These are phyloP conservation scores for Camponotus floridanus DNA, from an alignment of 1,140 invertebrate genomes.

Conservation along the genomic window DNA sequence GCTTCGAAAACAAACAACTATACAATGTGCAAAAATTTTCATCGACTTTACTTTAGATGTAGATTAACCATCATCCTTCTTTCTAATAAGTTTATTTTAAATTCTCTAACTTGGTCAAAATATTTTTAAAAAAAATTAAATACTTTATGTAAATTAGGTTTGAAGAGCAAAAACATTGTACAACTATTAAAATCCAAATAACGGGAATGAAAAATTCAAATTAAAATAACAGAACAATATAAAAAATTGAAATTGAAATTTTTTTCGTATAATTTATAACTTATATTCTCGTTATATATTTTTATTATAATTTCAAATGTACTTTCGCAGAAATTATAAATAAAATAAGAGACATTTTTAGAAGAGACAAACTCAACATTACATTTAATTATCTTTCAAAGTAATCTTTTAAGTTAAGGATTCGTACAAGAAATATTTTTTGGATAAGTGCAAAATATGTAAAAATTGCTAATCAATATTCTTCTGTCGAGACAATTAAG, in stretches of 20 bases:
- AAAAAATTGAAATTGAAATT: not conserved
- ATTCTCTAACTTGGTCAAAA: not conserved
- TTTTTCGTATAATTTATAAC: not conserved
- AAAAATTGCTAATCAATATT: not conserved
- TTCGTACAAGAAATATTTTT: not conserved
- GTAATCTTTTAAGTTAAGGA: not conserved
- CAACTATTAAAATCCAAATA: not conserved
- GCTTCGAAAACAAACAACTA: constrained; percentile 51
- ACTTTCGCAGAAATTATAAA: not conserved
- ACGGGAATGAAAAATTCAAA: not conserved
- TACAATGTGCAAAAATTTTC: constrained; percentile 49
- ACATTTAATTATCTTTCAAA: not conserved
- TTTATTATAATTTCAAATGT: not conserved
- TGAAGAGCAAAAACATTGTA: not conserved
- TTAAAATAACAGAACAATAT: not conserved
- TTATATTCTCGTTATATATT: not conserved
- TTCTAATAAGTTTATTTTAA: not conserved
- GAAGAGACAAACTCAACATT: not conserved
- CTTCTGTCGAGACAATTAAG: not conserved
- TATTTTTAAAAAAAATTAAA: not conserved
- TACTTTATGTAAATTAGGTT: not conserved
- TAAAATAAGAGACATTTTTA: not conserved
- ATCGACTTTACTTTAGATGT: not conserved
- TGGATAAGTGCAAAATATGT: not conserved
- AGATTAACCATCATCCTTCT: constrained; percentile 5